phyloP scores from a whole-genome alignment of 1,140 invertebrate genomes.

The Listronotus bonariensis region DNA sequence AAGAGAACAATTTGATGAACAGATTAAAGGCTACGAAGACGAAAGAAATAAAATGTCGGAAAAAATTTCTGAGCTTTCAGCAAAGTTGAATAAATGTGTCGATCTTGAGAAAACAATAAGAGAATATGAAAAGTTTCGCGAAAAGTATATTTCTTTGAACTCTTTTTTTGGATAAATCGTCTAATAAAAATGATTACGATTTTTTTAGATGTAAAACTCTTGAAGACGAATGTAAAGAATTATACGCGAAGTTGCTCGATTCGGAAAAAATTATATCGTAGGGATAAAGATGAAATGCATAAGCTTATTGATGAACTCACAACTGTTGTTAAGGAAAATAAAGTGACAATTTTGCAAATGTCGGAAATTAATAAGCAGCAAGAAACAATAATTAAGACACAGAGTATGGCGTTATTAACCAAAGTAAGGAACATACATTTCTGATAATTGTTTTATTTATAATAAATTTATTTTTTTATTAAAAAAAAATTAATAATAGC shows the following conservation, averaged over 20 bases:
- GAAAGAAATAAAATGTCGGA: constrained; percentile 22
- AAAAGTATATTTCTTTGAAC: constrained; percentile 16
- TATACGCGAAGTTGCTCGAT: constrained; percentile 13
- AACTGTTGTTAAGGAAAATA: constrained; percentile 37
- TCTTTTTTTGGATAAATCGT: neutral
- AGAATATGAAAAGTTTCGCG: constrained; percentile 26
- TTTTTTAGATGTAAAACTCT: constrained; percentile 34
- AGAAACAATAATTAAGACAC: constrained; percentile 32
- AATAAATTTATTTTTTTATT: no score
- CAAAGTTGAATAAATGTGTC: constrained; percentile 15
- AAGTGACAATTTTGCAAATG: constrained; percentile 38
- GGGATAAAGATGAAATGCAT: constrained; percentile 35
- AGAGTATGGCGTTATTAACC: constrained; percentile 30
- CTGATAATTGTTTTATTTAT: no score
- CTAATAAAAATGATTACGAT: neutral
- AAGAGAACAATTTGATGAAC: constrained; percentile 20
- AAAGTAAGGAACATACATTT: no score
- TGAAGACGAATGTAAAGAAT: constrained; percentile 40
- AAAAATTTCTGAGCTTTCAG: constrained; percentile 23
- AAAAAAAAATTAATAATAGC: no score
- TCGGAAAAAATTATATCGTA: constrained; percentile 34
- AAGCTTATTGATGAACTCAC: constrained; percentile 40
- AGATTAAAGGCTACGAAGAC: constrained; percentile 20
- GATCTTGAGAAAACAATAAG: constrained; percentile 21
- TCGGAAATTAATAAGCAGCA: constrained; percentile 42